Base-by-base conservation (phyloP, 2,888 invertebrate species). In the Caenorhabditis sinica region DNA sequence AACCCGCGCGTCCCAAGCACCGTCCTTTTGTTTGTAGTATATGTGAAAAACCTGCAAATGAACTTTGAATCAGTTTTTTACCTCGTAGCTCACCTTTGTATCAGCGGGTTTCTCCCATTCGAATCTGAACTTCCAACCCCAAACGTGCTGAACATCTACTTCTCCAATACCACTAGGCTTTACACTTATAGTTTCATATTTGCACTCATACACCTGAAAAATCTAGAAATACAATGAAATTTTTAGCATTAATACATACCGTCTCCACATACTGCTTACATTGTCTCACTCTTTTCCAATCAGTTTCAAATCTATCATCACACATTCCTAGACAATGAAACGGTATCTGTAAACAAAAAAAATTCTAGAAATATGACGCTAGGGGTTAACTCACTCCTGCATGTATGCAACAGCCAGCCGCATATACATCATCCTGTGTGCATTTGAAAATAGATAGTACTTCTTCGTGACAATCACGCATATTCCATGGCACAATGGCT, bases 251-350 rank as follows among this genome's bases (percentile, higher is more conserved):
- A 49, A 30, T 11, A 40, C 58, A 11, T 33, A 75, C 75, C 23
- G 25, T 28, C 23, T n/a, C 66, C 17, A 68, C 23, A 13, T 28
- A n/a, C 4, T 66, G 23, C 6, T 56, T 25, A 45, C 71, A 72
- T 15, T 6, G 20, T 33, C 15, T n/a, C 23, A 33, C 43, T n/a
- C 25, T 33, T 20, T 56, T 53, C 17, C 28, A 9, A 23, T 43
- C 28, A 13, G 53, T 49, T 61, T 43, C 63, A 56, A 66, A 66
- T 30, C 45, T 28, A 28, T 25, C 36, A 28, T 89, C 87, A 71
- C 89, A 89, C 71, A 89, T 66, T 36, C 89, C 87, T 45, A 89
- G 58, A 30, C 89, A 89, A 36, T 80, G 71, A 40, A 65, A 85
- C 4, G 89, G 89, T 4, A 89, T 61, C 87, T 88, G 58, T 49